phyloP scores from a whole-genome alignment of 2,113 vertebrate species.

The Xiphophorus maculatus region DNA sequence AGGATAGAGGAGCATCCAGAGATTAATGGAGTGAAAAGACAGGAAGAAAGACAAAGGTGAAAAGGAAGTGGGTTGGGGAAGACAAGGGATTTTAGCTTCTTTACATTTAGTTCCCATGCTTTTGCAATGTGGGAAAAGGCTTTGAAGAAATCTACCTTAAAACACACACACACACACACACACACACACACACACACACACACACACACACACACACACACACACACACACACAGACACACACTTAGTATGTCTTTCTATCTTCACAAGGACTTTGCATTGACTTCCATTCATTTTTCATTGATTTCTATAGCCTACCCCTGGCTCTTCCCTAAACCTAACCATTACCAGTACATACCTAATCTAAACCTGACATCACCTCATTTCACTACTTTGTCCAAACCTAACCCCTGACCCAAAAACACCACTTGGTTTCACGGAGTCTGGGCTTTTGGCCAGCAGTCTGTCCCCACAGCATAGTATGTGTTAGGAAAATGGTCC shows the following conservation, averaged over 20 bases:
- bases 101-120: slow-evolving; percentile 60
- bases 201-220: slow-evolving; percentile 10
- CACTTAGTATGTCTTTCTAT: background rate
- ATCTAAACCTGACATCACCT: too few species aligned
- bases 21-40: background rate
- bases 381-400: too few species aligned
- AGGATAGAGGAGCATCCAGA: background rate
- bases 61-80: slow-evolving; percentile 1
- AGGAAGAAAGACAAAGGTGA: background rate
- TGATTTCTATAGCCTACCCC: too few species aligned
- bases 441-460: too few species aligned
- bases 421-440: too few species aligned
- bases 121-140: slow-evolving; percentile 54
- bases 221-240: slow-evolving; percentile 21
- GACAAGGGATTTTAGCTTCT: slow-evolving; percentile 18
- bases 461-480: too few species aligned
- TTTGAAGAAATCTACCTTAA: slow-evolving; percentile 44
- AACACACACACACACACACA: slow-evolving; percentile 7
- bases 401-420: too few species aligned
- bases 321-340: too few species aligned
- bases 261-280: too few species aligned
- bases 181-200: slow-evolving; percentile 22
- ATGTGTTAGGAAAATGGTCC: too few species aligned
- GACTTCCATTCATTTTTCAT: too few species aligned
- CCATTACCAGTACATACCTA: too few species aligned